Percentiles rank a stretch among this genome's conserved stretches.
Conservation (phyloP, 2,113 vertebrate genomes). For the Cairina moschata region DNA sequence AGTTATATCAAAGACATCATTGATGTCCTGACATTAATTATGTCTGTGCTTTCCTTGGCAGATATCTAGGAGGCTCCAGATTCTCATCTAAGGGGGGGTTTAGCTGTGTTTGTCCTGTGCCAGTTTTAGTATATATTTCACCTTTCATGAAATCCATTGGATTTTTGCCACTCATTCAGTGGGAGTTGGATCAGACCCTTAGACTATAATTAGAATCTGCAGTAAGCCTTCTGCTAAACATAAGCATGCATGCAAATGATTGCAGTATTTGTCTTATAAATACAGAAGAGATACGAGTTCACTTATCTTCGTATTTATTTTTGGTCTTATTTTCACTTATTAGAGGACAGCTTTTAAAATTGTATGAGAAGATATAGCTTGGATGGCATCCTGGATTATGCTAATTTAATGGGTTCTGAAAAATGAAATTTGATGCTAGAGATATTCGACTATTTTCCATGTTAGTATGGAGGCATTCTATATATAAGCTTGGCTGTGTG, state of each 20-base stretch:
- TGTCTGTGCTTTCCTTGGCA: constrained; percentile 19
- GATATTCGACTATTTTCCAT: not conserved
- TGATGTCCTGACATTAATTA: constrained; percentile 68
- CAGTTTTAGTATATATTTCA: constrained; percentile 29
- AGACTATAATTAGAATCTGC: constrained; percentile 51
- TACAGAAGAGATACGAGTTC: not conserved
- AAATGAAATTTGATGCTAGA: not conserved
- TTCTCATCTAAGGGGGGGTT: not conserved
- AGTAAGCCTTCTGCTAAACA: constrained; percentile 16
- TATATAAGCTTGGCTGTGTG: constrained; percentile 19
- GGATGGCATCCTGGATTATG: constrained; percentile 5
- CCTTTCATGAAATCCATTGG: constrained; percentile 47
- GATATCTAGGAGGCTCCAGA: not conserved
- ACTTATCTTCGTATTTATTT: constrained; percentile 4
- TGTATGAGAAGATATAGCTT: not conserved
- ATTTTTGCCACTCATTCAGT: constrained; percentile 49
- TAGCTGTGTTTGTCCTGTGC: constrained; percentile 21
- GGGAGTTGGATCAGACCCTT: constrained; percentile 51
- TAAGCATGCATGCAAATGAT: not conserved
- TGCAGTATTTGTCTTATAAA: not conserved
- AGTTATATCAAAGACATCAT: constrained; percentile 69
- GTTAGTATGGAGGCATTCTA: not conserved
- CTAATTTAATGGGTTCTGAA: constrained; percentile 7
- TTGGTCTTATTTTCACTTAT: not conserved
- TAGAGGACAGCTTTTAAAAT: constrained; percentile 43